phyloP scores from a whole-genome alignment of 2,797 vertebrate species.

The Enteromius anoplus region DNA sequence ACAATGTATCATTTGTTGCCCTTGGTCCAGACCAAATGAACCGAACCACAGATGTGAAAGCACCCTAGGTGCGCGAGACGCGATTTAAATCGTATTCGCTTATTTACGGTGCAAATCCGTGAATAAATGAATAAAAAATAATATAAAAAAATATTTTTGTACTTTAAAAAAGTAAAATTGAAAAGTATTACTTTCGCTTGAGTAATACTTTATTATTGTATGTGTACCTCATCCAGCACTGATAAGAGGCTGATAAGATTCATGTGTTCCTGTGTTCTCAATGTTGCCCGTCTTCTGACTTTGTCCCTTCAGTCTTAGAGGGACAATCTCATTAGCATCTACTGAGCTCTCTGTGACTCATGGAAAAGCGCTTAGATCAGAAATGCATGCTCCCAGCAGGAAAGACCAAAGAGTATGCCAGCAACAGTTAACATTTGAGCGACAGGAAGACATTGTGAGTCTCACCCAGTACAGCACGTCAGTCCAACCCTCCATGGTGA shows the following conservation, averaged over 20 bases:
- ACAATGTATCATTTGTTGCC: too few relatives aligned
- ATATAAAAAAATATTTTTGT: background rate
- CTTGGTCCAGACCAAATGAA: too few relatives aligned
- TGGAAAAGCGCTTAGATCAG: background rate
- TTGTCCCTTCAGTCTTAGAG: slow-evolving; percentile 11
- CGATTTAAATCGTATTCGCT: too few relatives aligned
- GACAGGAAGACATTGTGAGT: background rate
- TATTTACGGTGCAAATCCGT: too few relatives aligned
- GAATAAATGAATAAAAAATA: too few relatives aligned
- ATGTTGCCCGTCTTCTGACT: background rate
- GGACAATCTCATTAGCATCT: slow-evolving; percentile 25
- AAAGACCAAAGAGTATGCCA: background rate
- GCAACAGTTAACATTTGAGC: background rate
- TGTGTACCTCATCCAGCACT: background rate
- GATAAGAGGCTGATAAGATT: background rate
- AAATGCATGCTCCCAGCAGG: background rate
- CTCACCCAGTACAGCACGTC: slow-evolving; percentile 99
- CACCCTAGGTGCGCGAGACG: too few relatives aligned
- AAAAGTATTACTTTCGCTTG: background rate
- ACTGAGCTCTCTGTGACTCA: background rate
- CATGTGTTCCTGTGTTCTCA: background rate
- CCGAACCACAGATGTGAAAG: too few relatives aligned
- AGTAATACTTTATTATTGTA: background rate
- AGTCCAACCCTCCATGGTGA: slow-evolving; percentile 99
- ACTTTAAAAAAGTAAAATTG: background rate